Evolutionary conservation across 1,140 invertebrate genomes (phyloP).

Genomic region (Megathymus violae): DNA sequence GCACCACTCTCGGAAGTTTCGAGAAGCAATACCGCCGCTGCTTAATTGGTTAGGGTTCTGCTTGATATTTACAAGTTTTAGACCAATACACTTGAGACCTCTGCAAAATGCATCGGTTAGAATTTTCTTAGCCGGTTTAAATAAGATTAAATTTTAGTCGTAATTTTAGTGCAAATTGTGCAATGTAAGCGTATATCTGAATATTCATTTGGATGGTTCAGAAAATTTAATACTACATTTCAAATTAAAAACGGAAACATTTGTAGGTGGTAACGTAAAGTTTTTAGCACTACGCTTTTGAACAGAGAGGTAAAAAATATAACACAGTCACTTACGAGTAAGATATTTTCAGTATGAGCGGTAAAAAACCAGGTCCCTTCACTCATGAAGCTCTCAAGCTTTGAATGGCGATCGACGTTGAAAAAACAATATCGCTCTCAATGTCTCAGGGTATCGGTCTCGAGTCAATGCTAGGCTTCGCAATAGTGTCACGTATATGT

Average conservation of each 20-base stretch:
- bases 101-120: conserved; percentile 54
- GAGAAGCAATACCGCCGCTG: conserved; percentile 54
- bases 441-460: conserved; percentile 75
- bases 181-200: conserved; percentile 6
- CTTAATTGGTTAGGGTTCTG: conserved; percentile 71
- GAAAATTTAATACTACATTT: neutral
- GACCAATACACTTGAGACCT: conserved; percentile 63
- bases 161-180: conserved; percentile 16
- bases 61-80: conserved; percentile 70
- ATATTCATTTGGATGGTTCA: conserved; percentile 14
- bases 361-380: conserved; percentile 68
- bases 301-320: too few relatives aligned
- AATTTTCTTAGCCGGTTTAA: conserved; percentile 52
- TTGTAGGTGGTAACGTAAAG: too few relatives aligned
- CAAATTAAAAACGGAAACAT: too few relatives aligned
- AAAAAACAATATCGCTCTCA: conserved; percentile 77
- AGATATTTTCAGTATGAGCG: conserved; percentile 15
- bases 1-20: conserved; percentile 55
- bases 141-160: conserved; percentile 41
- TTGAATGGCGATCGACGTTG: conserved; percentile 59
- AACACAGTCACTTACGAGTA: neutral
- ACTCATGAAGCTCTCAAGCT: conserved; percentile 42
- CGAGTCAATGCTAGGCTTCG: conserved; percentile 74
- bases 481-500: conserved; percentile 82
- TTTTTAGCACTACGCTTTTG: too few relatives aligned